These are phyloP conservation scores for Melanogrammus aeglefinus DNA, from an alignment of 2,797 vertebrate species.

Conservation along the genomic window DNA sequence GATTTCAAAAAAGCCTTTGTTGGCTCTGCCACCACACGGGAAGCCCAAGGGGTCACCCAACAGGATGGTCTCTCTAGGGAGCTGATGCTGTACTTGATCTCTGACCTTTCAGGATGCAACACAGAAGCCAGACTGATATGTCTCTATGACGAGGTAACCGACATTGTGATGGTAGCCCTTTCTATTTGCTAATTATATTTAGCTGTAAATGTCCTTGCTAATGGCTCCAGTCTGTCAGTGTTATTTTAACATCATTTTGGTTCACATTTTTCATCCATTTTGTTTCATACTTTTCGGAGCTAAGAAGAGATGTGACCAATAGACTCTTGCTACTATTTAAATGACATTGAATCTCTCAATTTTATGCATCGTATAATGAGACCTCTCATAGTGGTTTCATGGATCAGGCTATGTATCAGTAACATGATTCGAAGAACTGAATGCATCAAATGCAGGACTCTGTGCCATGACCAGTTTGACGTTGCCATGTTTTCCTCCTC, in stretches of 20 bases:
- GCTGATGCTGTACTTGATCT: slow-evolving; percentile 13
- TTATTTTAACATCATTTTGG: too few species aligned
- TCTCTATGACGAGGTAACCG: background rate
- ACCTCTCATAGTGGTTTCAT: too few species aligned
- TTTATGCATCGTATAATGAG: too few species aligned
- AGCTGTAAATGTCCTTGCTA: background rate
- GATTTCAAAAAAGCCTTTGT: slow-evolving; percentile 74
- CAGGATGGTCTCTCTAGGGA: slow-evolving; percentile 48
- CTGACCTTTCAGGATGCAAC: slow-evolving; percentile 63
- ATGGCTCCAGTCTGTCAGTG: too few species aligned
- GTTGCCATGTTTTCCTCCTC: background rate
- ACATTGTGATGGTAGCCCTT: background rate
- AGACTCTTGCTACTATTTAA: too few species aligned
- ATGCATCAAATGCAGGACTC: background rate
- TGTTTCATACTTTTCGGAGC: too few species aligned
- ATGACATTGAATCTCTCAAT: too few species aligned
- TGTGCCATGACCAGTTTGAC: background rate
- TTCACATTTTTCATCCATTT: too few species aligned
- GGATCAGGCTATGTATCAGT: background rate
- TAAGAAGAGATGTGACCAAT: too few species aligned
- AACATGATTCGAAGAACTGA: too few species aligned
- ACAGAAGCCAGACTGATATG: background rate
- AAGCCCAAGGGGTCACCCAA: slow-evolving; percentile 16
- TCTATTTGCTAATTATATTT: background rate
- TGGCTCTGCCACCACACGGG: slow-evolving; percentile 50